phyloP scores from a whole-genome alignment of 2,888 invertebrate species.

The Lasioglossum calceatum region DNA sequence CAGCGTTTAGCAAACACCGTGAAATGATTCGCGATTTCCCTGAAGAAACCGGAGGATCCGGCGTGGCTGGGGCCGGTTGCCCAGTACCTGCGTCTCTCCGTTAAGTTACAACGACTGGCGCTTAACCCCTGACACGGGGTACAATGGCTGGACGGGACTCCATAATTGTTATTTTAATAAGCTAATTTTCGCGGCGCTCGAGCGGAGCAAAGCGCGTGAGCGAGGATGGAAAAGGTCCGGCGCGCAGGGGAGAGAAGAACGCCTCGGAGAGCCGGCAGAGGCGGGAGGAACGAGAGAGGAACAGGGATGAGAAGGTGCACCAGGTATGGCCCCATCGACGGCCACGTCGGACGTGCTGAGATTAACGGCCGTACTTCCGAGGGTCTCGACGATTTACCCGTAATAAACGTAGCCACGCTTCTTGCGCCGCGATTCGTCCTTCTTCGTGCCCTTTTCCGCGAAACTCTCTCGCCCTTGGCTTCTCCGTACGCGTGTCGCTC shows the following conservation, averaged over 20 bases:
- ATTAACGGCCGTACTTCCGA: conserved; percentile 75
- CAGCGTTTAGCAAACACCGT: not conserved
- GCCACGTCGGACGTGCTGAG: conserved; percentile 69
- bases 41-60: conserved; percentile 9
- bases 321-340: conserved; percentile 69
- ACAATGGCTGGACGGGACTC: conserved; percentile 77
- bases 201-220: conserved; percentile 61
- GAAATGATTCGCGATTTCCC: conserved; percentile 14
- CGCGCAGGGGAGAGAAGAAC: not conserved
- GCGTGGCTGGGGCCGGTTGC: conserved; percentile 11
- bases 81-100: conserved; percentile 64
- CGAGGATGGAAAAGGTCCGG: conserved; percentile 28
- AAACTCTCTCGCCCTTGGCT: conserved; percentile 37
- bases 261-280: conserved; percentile 1
- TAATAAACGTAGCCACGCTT: conserved; percentile 70
- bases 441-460: conserved; percentile 48
- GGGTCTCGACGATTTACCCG: conserved; percentile 67
- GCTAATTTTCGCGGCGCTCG: conserved; percentile 78
- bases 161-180: conserved; percentile 82
- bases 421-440: conserved; percentile 50
- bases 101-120: conserved; percentile 78
- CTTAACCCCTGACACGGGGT: conserved; percentile 77
- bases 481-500: conserved; percentile 8
- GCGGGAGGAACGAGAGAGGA: conserved; percentile 32
- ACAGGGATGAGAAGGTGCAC: conserved; percentile 40